phyloP scores from a whole-genome alignment of 1,140 invertebrate species.

The Ips nitidus region DNA sequence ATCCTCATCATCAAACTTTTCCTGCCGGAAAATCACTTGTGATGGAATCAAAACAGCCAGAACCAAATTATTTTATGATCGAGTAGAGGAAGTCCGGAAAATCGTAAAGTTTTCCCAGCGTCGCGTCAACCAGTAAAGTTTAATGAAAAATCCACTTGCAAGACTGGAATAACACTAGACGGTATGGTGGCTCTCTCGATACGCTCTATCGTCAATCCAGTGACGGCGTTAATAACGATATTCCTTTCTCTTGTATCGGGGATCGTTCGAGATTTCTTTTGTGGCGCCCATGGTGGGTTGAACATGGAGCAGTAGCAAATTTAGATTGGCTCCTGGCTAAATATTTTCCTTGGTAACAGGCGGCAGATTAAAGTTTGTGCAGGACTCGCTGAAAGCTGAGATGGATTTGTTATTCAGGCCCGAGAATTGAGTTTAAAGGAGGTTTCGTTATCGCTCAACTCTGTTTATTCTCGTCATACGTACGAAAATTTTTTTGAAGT shows the following conservation, averaged over 20 bases:
- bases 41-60: slow-evolving; percentile 33
- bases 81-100: slow-evolving; percentile 28
- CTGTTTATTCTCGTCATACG: slow-evolving; percentile 5
- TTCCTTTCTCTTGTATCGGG: neutral
- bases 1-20: slow-evolving; percentile 4
- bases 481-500: neutral
- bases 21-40: slow-evolving; percentile 30
- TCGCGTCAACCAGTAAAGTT: slow-evolving; percentile 20
- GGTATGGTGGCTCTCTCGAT: neutral
- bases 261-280: too few species aligned
- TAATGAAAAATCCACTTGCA: slow-evolving; percentile 34
- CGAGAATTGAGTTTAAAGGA: slow-evolving; percentile 2
- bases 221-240: neutral
- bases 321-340: slow-evolving; percentile 34
- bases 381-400: slow-evolving; percentile 20
- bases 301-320: slow-evolving; percentile 20
- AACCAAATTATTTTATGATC: slow-evolving; percentile 34
- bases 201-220: slow-evolving; percentile 5
- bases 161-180: slow-evolving; percentile 24
- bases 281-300: neutral
- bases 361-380: slow-evolving; percentile 28
- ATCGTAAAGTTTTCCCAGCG: slow-evolving; percentile 33
- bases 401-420: slow-evolving; percentile 25
- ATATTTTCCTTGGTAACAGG: slow-evolving; percentile 34
- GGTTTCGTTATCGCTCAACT: neutral